These are phyloP conservation scores for Proisotoma minuta DNA, from an alignment of 2,888 invertebrate species.

Conservation along the genomic window DNA sequence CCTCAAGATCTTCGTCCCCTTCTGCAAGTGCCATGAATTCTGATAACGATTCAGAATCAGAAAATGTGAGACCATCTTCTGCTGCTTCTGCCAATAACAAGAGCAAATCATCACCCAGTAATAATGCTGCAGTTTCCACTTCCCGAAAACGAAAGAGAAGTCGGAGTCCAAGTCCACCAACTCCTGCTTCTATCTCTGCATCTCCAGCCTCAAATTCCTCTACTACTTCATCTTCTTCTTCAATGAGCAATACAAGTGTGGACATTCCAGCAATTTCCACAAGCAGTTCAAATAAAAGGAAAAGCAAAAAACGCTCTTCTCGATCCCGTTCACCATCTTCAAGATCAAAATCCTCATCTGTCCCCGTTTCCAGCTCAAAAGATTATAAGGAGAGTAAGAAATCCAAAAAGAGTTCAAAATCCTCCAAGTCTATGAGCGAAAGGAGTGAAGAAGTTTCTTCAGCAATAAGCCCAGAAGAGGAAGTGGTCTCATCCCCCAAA, in stretches of 20 bases:
- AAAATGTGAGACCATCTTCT: neutral
- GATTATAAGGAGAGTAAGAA: slow-evolving; percentile 33
- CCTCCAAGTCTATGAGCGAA: slow-evolving; percentile 19
- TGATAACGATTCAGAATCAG: slow-evolving; percentile 32
- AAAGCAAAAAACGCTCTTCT: slow-evolving; percentile 17
- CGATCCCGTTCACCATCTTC: slow-evolving; percentile 25
- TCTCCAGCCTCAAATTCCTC: slow-evolving; percentile 36
- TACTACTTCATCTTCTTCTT: slow-evolving; percentile 42
- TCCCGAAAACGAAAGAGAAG: slow-evolving; percentile 35
- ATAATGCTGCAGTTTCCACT: neutral
- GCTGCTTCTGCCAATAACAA: neutral
- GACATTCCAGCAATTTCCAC: slow-evolving; percentile 19
- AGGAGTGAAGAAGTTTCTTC: slow-evolving; percentile 38
- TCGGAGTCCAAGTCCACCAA: slow-evolving; percentile 32
- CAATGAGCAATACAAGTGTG: slow-evolving; percentile 19
- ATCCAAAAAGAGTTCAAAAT: slow-evolving; percentile 21
- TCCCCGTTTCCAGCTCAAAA: slow-evolving; percentile 27
- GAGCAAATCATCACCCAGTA: neutral
- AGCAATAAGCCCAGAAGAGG: slow-evolving; percentile 30
- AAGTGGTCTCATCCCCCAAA: slow-evolving; percentile 22
- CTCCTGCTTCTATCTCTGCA: slow-evolving; percentile 36
- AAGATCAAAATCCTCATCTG: slow-evolving; percentile 31
- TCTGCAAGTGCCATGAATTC: slow-evolving; percentile 41
- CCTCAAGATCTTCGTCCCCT: slow-evolving; percentile 23
- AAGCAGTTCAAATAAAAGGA: slow-evolving; percentile 27